Evolutionary conservation across 2,888 invertebrate species (phyloP).

Genomic region (Sinodicranocentrus sp.): DNA sequence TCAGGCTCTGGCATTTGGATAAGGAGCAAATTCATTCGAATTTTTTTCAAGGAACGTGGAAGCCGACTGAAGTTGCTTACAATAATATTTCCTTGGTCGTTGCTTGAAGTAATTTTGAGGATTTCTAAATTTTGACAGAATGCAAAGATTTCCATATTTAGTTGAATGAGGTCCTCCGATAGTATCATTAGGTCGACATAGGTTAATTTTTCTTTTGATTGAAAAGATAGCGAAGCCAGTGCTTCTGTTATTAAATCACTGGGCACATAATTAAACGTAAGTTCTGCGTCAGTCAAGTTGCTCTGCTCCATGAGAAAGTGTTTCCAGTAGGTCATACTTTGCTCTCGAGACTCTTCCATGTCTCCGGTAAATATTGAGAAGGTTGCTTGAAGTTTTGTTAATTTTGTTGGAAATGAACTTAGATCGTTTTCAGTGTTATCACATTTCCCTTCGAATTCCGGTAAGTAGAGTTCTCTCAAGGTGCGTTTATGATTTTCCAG

Average conservation of each 20-base stretch:
- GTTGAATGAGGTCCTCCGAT: slow-evolving; percentile 22
- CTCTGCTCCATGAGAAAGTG: slow-evolving; percentile 44
- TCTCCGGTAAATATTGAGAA: too few relatives aligned
- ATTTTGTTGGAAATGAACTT: not conserved
- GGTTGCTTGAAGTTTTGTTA: slow-evolving; percentile 38
- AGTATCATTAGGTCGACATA: slow-evolving; percentile 40
- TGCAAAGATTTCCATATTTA: slow-evolving; percentile 54
- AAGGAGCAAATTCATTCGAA: slow-evolving; percentile 37
- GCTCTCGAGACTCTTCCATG: slow-evolving; percentile 41
- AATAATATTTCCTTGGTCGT: slow-evolving; percentile 28
- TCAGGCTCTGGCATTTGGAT: slow-evolving; percentile 42
- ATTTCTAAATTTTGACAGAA: slow-evolving; percentile 56
- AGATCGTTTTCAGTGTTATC: slow-evolving; percentile 4
- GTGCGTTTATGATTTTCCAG: slow-evolving; percentile 39
- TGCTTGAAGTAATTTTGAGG: slow-evolving; percentile 29
- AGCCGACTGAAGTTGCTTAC: slow-evolving; percentile 54
- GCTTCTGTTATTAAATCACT: slow-evolving; percentile 26
- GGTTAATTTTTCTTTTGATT: slow-evolving; percentile 29
- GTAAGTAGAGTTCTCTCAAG: slow-evolving; percentile 54
- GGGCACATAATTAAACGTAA: slow-evolving; percentile 37
- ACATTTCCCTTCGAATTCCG: slow-evolving; percentile 64
- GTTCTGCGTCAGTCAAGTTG: slow-evolving; percentile 19
- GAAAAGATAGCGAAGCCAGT: not conserved
- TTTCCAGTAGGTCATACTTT: slow-evolving; percentile 42
- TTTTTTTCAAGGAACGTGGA: slow-evolving; percentile 44